Evolutionary conservation across 1,140 invertebrate genomes (phyloP).

Genomic region (Drosophila kanapiae): DNA sequence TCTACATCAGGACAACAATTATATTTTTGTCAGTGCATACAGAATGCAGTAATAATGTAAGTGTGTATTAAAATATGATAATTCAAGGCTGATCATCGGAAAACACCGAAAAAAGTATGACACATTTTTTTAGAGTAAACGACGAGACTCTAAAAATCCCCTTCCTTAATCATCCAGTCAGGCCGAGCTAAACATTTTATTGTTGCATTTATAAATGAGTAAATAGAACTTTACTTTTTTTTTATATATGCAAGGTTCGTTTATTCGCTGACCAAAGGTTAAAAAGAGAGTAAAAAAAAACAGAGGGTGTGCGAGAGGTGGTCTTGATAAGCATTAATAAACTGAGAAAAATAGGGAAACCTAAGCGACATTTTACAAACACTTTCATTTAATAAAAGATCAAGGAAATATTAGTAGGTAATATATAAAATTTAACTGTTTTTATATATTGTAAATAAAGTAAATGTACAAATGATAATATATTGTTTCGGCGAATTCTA

Average conservation of each 20-base stretch:
- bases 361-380: neutral
- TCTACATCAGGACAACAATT: neutral
- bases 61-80: conserved; percentile 30
- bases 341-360: conserved; percentile 4
- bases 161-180: conserved; percentile 14
- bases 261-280: conserved; percentile 36
- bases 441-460: neutral
- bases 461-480: neutral
- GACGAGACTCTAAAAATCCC: neutral
- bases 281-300: conserved; percentile 18
- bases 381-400: neutral
- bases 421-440: neutral
- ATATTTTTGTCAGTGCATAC: neutral
- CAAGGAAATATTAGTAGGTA: neutral
- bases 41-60: neutral
- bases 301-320: conserved; percentile 1
- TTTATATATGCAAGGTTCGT: conserved; percentile 21
- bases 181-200: conserved; percentile 63
- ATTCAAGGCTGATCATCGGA: conserved; percentile 16
- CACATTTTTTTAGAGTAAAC: no score
- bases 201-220: conserved; percentile 58
- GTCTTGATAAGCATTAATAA: conserved; percentile 19
- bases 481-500: rapidly evolving
- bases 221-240: conserved; percentile 57
- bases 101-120: neutral